Evolutionary conservation across 1,140 invertebrate species (phyloP).

Genomic region (Popillia japonica): DNA sequence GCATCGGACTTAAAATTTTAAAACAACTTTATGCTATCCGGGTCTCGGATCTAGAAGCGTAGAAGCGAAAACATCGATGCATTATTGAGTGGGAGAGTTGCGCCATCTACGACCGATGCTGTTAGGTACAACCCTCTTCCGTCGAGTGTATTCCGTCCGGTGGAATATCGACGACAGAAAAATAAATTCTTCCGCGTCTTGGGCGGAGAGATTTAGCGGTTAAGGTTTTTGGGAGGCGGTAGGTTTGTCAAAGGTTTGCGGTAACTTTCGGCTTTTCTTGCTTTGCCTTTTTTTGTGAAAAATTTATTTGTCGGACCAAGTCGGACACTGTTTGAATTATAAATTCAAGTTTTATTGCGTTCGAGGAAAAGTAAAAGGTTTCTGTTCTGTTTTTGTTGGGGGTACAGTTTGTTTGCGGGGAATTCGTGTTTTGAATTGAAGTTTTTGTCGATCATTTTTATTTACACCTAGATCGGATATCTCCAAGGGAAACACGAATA

Average conservation of each 20-base stretch:
- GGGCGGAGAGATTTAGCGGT: not conserved
- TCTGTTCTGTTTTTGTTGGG: too few species aligned
- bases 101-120: not conserved
- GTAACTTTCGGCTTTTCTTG: not conserved
- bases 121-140: too few species aligned
- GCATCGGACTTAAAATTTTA: not conserved
- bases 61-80: not conserved
- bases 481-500: too few species aligned
- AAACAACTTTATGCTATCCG: not conserved
- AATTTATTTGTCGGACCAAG: not conserved
- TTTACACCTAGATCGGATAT: too few species aligned
- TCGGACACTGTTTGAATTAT: not conserved
- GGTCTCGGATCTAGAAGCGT: not conserved
- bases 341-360: constrained; percentile 7
- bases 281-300: too few species aligned
- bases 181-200: not conserved
- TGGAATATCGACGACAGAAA: not conserved
- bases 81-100: not conserved
- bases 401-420: too few species aligned
- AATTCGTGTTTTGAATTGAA: too few species aligned
- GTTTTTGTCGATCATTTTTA: too few species aligned
- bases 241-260: not conserved
- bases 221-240: not conserved
- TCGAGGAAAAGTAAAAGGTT: too few species aligned
- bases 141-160: not conserved